Evolutionary conservation across 2,888 invertebrate genomes (phyloP).

Genomic region (Trichopria drosophilae): DNA sequence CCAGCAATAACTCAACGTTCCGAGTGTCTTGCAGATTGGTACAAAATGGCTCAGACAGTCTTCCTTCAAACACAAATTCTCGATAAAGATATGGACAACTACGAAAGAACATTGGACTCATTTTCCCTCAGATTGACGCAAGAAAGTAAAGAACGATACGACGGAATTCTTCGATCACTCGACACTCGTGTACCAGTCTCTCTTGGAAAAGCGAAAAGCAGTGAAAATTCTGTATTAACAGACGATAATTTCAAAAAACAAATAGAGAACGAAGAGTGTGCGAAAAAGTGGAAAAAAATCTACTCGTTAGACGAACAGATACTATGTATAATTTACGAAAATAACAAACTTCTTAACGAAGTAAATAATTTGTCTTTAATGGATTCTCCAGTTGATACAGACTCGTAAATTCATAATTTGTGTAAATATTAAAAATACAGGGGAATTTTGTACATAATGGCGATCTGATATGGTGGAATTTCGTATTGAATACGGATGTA

Average conservation of each 20-base stretch:
- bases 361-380: constrained; percentile 39
- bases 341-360: constrained; percentile 43
- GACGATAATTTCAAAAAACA: too few relatives aligned
- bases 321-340: constrained; percentile 43
- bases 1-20: constrained; percentile 77
- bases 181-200: constrained; percentile 45
- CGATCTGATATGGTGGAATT: too few relatives aligned
- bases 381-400: too few relatives aligned
- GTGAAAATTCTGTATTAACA: background rate
- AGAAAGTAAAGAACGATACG: constrained; percentile 51
- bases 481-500: too few relatives aligned
- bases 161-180: constrained; percentile 43
- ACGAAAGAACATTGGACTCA: constrained; percentile 60
- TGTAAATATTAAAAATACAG: too few relatives aligned
- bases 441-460: too few relatives aligned
- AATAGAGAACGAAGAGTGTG: too few relatives aligned
- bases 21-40: constrained; percentile 82
- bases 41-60: constrained; percentile 85
- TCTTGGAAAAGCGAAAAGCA: background rate
- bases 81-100: constrained; percentile 70
- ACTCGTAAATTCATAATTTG: too few relatives aligned
- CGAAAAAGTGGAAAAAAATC: constrained; percentile 49
- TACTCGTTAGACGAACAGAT: constrained; percentile 49
- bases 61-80: constrained; percentile 81
- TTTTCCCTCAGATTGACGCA: constrained; percentile 55